phyloP scores from a whole-genome alignment of 2,797 vertebrate species.

The Toxotes lorentzi region DNA sequence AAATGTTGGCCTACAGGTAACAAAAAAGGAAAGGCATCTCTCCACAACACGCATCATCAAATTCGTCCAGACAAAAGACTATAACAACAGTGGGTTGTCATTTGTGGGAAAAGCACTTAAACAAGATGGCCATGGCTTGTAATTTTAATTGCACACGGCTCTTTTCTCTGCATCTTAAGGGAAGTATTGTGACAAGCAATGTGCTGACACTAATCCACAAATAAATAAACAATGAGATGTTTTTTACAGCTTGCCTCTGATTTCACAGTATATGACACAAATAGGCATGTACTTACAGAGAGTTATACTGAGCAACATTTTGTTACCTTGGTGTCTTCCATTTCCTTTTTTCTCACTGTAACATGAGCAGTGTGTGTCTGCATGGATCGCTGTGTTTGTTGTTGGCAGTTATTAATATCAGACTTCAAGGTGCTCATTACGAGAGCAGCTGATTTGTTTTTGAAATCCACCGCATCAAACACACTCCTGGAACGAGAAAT shows the following conservation, averaged over 20 bases:
- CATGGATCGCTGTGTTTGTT: conserved; percentile 75
- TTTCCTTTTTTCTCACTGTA: conserved; percentile 74
- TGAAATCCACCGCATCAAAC: conserved; percentile 74
- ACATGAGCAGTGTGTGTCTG: conserved; percentile 73
- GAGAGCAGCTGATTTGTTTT: conserved; percentile 77
- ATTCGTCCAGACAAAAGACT: conserved; percentile 80
- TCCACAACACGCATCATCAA: conserved; percentile 78
- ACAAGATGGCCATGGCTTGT: conserved; percentile 86
- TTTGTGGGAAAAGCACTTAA: conserved; percentile 84
- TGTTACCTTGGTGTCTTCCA: conserved; percentile 82
- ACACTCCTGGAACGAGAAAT: conserved; percentile 69
- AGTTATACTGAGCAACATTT: conserved; percentile 48
- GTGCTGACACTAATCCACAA: conserved; percentile 85
- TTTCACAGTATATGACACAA: conserved; percentile 65
- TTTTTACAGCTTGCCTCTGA: conserved; percentile 66
- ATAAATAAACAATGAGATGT: conserved; percentile 79
- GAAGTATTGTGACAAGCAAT: conserved; percentile 80
- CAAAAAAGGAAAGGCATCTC: conserved; percentile 65
- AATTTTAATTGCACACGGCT: conserved; percentile 85
- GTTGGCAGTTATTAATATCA: conserved; percentile 79
- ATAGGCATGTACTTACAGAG: conserved; percentile 63
- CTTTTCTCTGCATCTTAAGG: conserved; percentile 82
- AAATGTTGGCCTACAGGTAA: conserved; percentile 76
- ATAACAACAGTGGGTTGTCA: conserved; percentile 82
- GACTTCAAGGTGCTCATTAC: conserved; percentile 81